A percentile compares a stretch with the other conserved stretches of the same genome.
Conservation (phyloP, 1,140 invertebrate species). For the Drosophila arizonae region DNA sequence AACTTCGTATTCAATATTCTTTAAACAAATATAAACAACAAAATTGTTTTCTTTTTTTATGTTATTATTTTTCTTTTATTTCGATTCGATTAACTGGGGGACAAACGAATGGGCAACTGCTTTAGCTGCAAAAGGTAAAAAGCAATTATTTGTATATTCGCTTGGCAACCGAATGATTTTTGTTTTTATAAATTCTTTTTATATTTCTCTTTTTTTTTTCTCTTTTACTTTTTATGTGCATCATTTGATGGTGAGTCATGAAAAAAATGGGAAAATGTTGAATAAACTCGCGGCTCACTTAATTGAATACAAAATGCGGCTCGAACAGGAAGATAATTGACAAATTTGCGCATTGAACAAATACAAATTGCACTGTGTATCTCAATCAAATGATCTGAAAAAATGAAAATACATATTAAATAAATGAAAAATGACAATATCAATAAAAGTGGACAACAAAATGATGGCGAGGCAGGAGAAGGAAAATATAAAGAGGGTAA, state of each 20-base stretch:
- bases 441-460: neutral
- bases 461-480: neutral
- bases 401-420: neutral
- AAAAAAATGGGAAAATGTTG: constrained; percentile 10
- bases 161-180: constrained; percentile 28
- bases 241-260: neutral
- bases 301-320: constrained; percentile 48
- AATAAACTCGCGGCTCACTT: constrained; percentile 37
- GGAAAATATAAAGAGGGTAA: neutral
- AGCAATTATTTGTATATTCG: constrained; percentile 33
- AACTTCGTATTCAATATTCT: constrained; percentile 11
- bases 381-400: neutral
- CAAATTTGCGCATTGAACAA: constrained; percentile 40
- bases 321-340: constrained; percentile 38
- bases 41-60: neutral
- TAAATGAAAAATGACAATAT: neutral
- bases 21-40: constrained; percentile 10
- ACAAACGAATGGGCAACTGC: constrained; percentile 19
- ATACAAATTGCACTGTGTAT: constrained; percentile 14
- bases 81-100: constrained; percentile 16
- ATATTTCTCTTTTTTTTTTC: neutral
- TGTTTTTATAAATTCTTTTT: constrained; percentile 20
- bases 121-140: constrained; percentile 22
- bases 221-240: constrained; percentile 16
- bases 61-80: constrained; percentile 6